These are phyloP conservation scores for Andricus grossulariae DNA, from an alignment of 1,140 invertebrate species.

Conservation along the genomic window DNA sequence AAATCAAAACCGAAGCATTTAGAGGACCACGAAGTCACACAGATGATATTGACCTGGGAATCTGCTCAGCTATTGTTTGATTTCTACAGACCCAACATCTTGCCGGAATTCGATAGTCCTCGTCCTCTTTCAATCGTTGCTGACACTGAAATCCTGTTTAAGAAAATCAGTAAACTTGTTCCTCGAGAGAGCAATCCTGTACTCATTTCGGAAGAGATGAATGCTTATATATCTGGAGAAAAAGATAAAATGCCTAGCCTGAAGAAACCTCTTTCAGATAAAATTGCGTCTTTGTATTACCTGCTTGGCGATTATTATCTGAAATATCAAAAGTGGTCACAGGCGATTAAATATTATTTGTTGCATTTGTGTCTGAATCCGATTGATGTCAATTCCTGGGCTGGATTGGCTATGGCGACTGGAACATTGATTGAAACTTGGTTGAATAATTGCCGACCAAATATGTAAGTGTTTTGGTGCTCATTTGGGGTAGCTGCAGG, in stretches of 20 bases:
- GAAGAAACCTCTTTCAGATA: slow-evolving; percentile 72
- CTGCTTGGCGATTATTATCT: slow-evolving; percentile 94
- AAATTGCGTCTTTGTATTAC: slow-evolving; percentile 88
- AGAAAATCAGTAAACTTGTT: slow-evolving; percentile 84
- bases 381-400: slow-evolving; percentile 92
- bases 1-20: slow-evolving; percentile 84
- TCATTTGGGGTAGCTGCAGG: too few relatives aligned
- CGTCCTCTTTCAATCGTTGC: slow-evolving; percentile 82
- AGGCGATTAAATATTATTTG: slow-evolving; percentile 88
- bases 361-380: slow-evolving; percentile 89
- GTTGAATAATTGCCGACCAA: slow-evolving; percentile 84
- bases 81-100: slow-evolving; percentile 86
- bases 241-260: slow-evolving; percentile 76
- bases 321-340: slow-evolving; percentile 84
- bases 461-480: slow-evolving; percentile 68
- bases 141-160: slow-evolving; percentile 87
- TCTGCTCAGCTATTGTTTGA: slow-evolving; percentile 87
- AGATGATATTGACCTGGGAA: slow-evolving; percentile 86
- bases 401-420: slow-evolving; percentile 89
- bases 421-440: slow-evolving; percentile 87
- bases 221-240: slow-evolving; percentile 81
- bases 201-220: slow-evolving; percentile 78
- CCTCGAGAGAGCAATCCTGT: slow-evolving; percentile 82
- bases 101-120: slow-evolving; percentile 91
- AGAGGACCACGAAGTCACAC: slow-evolving; percentile 86